Evolutionary conservation across 2,797 vertebrate genomes (phyloP), one percentile per base, ranked within the genome.

Genomic region (Alfaro cultratus): DNA sequence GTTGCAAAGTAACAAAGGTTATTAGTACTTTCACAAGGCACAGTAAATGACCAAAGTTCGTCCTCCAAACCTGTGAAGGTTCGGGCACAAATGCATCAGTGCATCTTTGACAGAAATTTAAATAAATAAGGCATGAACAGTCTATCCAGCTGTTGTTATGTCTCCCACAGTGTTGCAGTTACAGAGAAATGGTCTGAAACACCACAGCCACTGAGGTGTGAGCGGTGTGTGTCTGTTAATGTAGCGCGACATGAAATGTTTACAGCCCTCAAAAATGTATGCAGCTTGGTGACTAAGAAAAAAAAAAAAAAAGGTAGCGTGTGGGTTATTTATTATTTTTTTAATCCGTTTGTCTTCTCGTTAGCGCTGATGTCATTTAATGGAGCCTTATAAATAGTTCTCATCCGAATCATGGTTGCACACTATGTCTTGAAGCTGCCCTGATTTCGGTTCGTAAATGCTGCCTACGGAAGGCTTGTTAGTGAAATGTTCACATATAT

Each of bases 121-220:
- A 95, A 94, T 92, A 95, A 87, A 87, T 79, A 79, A 29, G 15
- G 75, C 43, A 72, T 55, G 70, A 41, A 79, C 26, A 57, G 83
- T 81, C 83, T 76, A 26, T 85, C 82, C 31, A 12, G 87, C 89
- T 89, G 73, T 90, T 91, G 89, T 95, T 96, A 94, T 94, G 93
- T 95, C 95, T 96, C 84, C 82, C 85, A 88, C 86, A 90, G 92
- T 86, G 85, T 92, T 92, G 80, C 74, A 83, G 68, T 89, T 81
- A 83, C 77, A 47, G 86, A 81, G 87, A 94, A 95, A 95, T 95
- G 93, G 86, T 76, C 85, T 70, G 73, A 88, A 93, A 93, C 89
- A 81, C 87, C 89, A 78, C 80, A 85, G 74, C 73, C 89, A 86
- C 79, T 74, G 73, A 78, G 74, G 83, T 84, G 85, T 74, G 84